Evolutionary conservation across 1,140 invertebrate genomes (phyloP), one percentile per base, ranked within the genome.

Genomic region (Pseudachorutes palmiensis): DNA sequence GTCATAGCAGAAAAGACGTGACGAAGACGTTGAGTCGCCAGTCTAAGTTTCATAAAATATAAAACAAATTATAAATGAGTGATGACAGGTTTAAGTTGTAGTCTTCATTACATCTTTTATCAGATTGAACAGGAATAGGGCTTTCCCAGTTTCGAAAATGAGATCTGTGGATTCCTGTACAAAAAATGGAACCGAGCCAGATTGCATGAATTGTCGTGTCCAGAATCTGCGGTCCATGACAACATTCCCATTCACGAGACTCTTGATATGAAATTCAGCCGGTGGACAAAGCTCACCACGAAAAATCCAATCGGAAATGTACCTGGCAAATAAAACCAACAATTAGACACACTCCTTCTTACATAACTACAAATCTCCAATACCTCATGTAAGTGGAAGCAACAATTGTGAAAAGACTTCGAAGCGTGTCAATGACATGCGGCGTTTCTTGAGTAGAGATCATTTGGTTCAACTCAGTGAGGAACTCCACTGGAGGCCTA

Each of bases 91-190:
- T 31, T 59, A 68, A 62, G 28, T 33, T 60, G 30, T 51, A 31
- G 1, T 66, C 28, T 28, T 67, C 31, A 36, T 58, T 24, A 55
- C 51, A 16, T 12, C 24, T 26, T 55, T 55, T 9, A 55, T 55
- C 3, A 55, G 51, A 22, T 66, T 62, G 22, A 72, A 33, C 26
- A 72, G 30, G 60, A 64, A 66, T 1, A 72, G 36, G 16, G 62
- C 62, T 65, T 70, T 71, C 33, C 72, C 72, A 0, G 72, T 70
- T 67, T 71, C 72, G 63, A 73, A 73, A 30, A 71, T 66, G 12
- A 55, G 3, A 28, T 60, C 45, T 2, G 59, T 26, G 26, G 51
- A 30, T 3, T 64, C 41, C 55, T 68, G 32, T 14, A 73, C 22
- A 66, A 71, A 73, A 1, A 58, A 9, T 22, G 72, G 72, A 63